Base-by-base conservation (phyloP, 2,797 vertebrate genomes). In the Sebastes minor region DNA sequence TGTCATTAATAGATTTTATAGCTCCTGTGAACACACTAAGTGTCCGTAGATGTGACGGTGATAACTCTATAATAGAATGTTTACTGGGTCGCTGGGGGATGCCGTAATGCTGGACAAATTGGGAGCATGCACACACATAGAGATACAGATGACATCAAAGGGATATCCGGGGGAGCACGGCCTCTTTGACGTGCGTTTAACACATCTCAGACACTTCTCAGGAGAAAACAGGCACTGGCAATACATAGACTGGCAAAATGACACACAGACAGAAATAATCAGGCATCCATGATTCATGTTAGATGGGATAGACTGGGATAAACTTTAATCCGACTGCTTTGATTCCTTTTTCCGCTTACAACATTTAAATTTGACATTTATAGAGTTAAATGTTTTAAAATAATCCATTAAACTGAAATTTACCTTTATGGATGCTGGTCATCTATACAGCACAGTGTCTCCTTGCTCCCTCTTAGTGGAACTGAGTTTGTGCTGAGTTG, bases 401-500 rank as follows among this genome's bases (percentile, higher is more conserved):
- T 38, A 23, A 63, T 38, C 20, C n/a, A 42, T 42, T 42, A 42
- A 42, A 64, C 25, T 71, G 23, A 57, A 75, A 81, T 78, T n/a
- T 89, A 92, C 85, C 82, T 88, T 72, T n/a, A 72, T 78, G 60
- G 72, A 90, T 85, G 88, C 64, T 80, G 71, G 71, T 71, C 23
- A 78, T 72, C 67, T 86, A 56, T 66, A 74, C 52, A 30, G 77
- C 28, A 60, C 28, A 35, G 33, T 57, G 46, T 70, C 63, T 84
- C 62, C 69, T 65, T 71, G 74, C 74, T 89, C 65, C 61, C 30
- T 69, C 63, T 86, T 71, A 74, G 75, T 86, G 83, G 84, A 92
- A 89, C 84, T 91, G 73, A 83, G 74, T 87, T 90, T 91, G 78
- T 91, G 90, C 94, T 93, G 91, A 94, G 83, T 85, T 25, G 84